phyloP scores from a whole-genome alignment of 2,888 invertebrate species.

The Leucania comma region DNA sequence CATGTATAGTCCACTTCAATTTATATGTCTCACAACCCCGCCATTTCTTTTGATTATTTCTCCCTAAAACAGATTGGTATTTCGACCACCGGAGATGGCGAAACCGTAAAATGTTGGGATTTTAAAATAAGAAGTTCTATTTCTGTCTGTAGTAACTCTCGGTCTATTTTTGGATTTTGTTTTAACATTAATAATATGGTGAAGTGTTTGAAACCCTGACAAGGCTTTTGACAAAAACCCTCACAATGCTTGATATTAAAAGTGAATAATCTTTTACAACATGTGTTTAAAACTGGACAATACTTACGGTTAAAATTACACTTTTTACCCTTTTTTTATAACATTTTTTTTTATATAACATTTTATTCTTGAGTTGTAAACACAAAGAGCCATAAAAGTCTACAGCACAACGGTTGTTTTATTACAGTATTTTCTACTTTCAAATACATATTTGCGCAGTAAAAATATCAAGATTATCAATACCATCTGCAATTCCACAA shows the following conservation, averaged over 20 bases:
- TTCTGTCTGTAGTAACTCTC: slow-evolving; percentile 21
- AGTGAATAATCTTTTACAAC: neutral
- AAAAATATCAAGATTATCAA: slow-evolving; percentile 35
- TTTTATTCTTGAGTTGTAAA: slow-evolving; percentile 16
- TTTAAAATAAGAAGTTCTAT: slow-evolving; percentile 54
- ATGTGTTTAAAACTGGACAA: neutral
- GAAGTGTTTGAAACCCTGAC: slow-evolving; percentile 6
- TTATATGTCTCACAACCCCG: slow-evolving; percentile 12
- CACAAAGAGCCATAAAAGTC: slow-evolving; percentile 45
- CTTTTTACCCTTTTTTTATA: neutral
- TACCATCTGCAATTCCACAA: slow-evolving; percentile 31
- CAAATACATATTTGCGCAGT: slow-evolving; percentile 32
- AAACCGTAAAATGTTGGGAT: slow-evolving; percentile 43
- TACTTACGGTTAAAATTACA: neutral
- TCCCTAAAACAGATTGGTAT: slow-evolving; percentile 11
- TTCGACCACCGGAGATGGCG: slow-evolving; percentile 57
- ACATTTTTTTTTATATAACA: neutral
- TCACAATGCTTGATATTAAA: slow-evolving; percentile 1
- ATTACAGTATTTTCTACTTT: slow-evolving; percentile 30
- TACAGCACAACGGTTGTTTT: slow-evolving; percentile 41
- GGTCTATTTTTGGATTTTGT: slow-evolving; percentile 44
- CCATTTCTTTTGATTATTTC: slow-evolving; percentile 22
- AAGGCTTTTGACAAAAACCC: neutral
- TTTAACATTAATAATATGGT: slow-evolving; percentile 31
- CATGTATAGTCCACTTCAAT: slow-evolving; percentile 7